Evolutionary conservation across 1,140 invertebrate genomes (phyloP).

Genomic region (Drosophila lacteicornis): DNA sequence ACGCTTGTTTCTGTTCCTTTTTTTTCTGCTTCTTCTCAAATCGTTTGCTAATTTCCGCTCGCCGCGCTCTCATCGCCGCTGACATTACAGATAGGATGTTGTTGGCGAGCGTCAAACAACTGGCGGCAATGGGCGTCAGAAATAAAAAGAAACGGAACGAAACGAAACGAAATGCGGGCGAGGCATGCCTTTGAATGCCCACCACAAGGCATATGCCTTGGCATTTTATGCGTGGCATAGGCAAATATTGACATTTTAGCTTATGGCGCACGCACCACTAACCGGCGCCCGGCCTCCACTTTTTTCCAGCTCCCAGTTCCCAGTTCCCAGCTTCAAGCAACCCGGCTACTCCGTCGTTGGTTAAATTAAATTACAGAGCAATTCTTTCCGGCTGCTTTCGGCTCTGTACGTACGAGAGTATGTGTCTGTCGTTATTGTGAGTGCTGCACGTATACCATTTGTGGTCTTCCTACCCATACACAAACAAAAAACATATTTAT

Average conservation of each 20-base stretch:
- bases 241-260: conserved; percentile 80
- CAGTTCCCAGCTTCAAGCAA: neutral
- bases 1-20: neutral
- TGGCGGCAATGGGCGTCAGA: conserved; percentile 32
- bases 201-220: conserved; percentile 69
- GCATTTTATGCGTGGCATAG: conserved; percentile 74
- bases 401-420: conserved; percentile 16
- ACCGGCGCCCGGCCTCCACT: conserved; percentile 46
- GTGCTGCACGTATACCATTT: conserved; percentile 73
- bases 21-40: conserved; percentile 35
- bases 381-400: conserved; percentile 77
- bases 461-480: conserved; percentile 35
- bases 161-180: conserved; percentile 23
- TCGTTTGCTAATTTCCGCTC: conserved; percentile 81
- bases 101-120: conserved; percentile 43
- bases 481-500: conserved; percentile 12
- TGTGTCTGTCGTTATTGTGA: conserved; percentile 53
- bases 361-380: conserved; percentile 82
- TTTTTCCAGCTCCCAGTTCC: conserved; percentile 16
- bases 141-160: conserved; percentile 7
- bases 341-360: conserved; percentile 27
- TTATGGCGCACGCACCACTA: conserved; percentile 77
- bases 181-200: conserved; percentile 66
- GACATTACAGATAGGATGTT: conserved; percentile 52
- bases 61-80: conserved; percentile 53